These are phyloP conservation scores for Leucophenga varia DNA, from an alignment of 1,140 invertebrate species.

Conservation along the genomic window DNA sequence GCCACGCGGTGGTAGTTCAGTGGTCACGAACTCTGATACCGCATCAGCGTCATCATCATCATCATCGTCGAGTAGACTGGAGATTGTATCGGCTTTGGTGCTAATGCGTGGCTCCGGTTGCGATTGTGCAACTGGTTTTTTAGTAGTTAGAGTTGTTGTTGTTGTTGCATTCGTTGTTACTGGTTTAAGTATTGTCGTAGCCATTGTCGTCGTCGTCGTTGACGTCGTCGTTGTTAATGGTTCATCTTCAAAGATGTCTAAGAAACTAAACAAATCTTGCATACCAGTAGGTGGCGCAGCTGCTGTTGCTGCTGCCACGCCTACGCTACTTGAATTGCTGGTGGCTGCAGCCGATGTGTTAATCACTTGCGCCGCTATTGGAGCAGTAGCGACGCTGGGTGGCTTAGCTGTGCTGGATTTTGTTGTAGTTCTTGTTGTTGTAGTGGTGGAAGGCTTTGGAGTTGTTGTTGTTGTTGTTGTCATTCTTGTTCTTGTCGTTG, in stretches of 20 bases:
- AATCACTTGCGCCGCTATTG: no score
- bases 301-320: background rate
- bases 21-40: slow-evolving; percentile 28
- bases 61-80: slow-evolving; percentile 19
- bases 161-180: slow-evolving; percentile 26
- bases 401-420: slow-evolving; percentile 7
- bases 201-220: background rate
- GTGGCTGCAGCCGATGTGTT: slow-evolving; percentile 2
- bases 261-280: slow-evolving; percentile 39
- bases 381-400: background rate
- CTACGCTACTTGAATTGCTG: no score
- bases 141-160: slow-evolving; percentile 5
- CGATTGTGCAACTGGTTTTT: slow-evolving; percentile 11
- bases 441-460: slow-evolving; percentile 4
- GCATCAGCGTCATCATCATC: slow-evolving; percentile 16
- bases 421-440: slow-evolving; percentile 9
- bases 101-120: slow-evolving; percentile 41
- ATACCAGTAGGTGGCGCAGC: slow-evolving; percentile 30
- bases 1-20: slow-evolving; percentile 34
- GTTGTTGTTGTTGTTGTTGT: slow-evolving; percentile 7
- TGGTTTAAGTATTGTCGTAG: slow-evolving; percentile 22
- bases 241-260: slow-evolving; percentile 49
- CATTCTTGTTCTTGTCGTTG: slow-evolving; percentile 17
- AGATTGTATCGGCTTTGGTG: slow-evolving; percentile 28
- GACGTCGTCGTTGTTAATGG: background rate